A percentile compares a stretch with the other conserved stretches of the same genome.
phyloP scores from a whole-genome alignment of 2,888 invertebrate species.

The Drosophila tripunctata region DNA sequence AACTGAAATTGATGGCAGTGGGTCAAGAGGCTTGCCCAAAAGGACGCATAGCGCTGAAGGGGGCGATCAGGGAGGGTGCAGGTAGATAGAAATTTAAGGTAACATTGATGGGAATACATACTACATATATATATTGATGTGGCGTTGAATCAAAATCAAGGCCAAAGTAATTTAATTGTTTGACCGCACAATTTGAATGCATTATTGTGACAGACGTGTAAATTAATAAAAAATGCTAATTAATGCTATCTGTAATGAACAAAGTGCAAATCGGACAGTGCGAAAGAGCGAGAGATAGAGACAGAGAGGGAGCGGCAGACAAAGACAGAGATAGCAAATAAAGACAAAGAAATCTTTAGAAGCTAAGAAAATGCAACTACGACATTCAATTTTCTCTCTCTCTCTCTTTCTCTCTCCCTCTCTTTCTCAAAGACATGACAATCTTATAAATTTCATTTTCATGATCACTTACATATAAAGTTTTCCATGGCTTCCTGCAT shows the following conservation, averaged over 20 bases:
- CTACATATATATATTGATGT: neutral
- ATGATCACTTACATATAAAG: too few species aligned
- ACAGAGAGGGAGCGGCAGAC: neutral
- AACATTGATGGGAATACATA: neutral
- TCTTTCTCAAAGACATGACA: neutral
- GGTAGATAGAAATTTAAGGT: neutral
- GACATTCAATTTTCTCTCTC: conserved; percentile 10
- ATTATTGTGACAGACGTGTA: conserved; percentile 56
- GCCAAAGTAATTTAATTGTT: conserved; percentile 52
- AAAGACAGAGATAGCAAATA: neutral
- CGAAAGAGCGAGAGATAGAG: neutral
- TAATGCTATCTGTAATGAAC: conserved; percentile 51
- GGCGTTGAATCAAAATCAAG: conserved; percentile 52
- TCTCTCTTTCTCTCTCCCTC: neutral
- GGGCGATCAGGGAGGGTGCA: neutral
- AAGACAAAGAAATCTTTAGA: conserved; percentile 4
- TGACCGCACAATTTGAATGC: conserved; percentile 61
- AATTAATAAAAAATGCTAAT: conserved; percentile 65
- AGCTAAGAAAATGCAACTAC: conserved; percentile 16
- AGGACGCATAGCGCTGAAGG: neutral
- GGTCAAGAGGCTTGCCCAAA: conserved; percentile 30
- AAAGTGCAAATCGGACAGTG: conserved; percentile 40
- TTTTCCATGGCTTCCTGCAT: conserved; percentile 11
- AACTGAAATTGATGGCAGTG: conserved; percentile 16
- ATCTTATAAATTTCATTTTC: conserved; percentile 16